A percentile compares a stretch with the other conserved stretches of the same genome.
Conservation (phyloP, 1,140 invertebrate species). For the Scaptomyza pallida region DNA sequence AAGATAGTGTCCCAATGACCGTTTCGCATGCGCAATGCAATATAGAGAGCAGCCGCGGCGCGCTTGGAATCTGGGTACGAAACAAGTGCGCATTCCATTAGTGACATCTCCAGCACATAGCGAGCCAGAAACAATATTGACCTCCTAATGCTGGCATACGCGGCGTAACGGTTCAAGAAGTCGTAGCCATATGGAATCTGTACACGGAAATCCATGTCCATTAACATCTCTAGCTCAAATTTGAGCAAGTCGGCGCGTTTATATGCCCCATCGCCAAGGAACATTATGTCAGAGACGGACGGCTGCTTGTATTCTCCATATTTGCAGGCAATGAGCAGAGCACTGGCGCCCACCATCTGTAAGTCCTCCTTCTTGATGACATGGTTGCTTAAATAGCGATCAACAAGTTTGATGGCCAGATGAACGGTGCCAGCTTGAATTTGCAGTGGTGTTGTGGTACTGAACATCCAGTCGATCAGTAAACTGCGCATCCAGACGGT, state of each 20-base stretch:
- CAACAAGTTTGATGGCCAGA: slow-evolving; percentile 97
- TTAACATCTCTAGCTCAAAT: slow-evolving; percentile 96
- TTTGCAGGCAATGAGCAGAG: slow-evolving; percentile 97
- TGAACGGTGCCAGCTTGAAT: slow-evolving; percentile 99
- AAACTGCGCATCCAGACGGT: slow-evolving; percentile 94
- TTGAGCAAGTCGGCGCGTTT: slow-evolving; percentile 91
- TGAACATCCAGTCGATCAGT: slow-evolving; percentile 98
- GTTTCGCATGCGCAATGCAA: slow-evolving; percentile 93
- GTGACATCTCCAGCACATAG: slow-evolving; percentile 95
- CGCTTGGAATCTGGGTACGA: slow-evolving; percentile 92
- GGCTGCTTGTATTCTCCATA: slow-evolving; percentile 97
- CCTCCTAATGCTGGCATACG: slow-evolving; percentile 95
- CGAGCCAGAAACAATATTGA: slow-evolving; percentile 95
- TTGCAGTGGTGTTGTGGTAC: slow-evolving; percentile 98
- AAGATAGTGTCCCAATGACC: slow-evolving; percentile 93
- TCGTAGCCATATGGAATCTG: slow-evolving; percentile 98
- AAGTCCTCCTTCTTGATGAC: slow-evolving; percentile 89
- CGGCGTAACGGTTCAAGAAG: slow-evolving; percentile 96
- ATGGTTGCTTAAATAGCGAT: slow-evolving; percentile 92
- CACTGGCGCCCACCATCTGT: slow-evolving; percentile 95
- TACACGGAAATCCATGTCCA: slow-evolving; percentile 92
- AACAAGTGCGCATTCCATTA: slow-evolving; percentile 96
- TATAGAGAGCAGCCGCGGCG: slow-evolving; percentile 92
- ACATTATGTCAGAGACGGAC: slow-evolving; percentile 97
- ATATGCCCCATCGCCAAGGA: slow-evolving; percentile 98